Percentiles rank a stretch among this genome's conserved stretches.
phyloP scores from a whole-genome alignment of 2,113 vertebrate species.

The Poecile atricapillus region DNA sequence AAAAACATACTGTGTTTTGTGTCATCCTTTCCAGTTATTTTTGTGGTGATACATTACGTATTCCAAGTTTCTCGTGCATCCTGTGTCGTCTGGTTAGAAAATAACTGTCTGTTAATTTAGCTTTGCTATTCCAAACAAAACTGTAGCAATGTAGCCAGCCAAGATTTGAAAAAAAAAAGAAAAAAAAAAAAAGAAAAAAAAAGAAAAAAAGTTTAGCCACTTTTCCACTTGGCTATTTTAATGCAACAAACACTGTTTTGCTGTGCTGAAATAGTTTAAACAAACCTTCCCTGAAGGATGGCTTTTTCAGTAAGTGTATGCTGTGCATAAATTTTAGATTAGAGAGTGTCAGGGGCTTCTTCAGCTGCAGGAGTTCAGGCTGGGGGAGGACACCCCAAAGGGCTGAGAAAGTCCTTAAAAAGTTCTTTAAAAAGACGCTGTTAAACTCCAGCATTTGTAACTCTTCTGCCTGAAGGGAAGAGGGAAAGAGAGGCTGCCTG shows the following conservation, averaged over 20 bases:
- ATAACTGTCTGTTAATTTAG: constrained; percentile 20
- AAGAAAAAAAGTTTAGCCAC: not conserved
- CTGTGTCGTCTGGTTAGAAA: constrained; percentile 10
- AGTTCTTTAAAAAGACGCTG: not conserved
- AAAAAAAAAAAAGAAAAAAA: not conserved
- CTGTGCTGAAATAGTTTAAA: constrained; percentile 12
- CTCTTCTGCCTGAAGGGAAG: not conserved
- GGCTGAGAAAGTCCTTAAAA: not conserved
- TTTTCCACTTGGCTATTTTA: constrained; percentile 17
- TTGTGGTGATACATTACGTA: not conserved
- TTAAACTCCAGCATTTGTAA: not conserved
- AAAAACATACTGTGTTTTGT: not conserved
- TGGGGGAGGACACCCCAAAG: not conserved
- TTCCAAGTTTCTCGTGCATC: not conserved
- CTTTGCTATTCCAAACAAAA: constrained; percentile 24
- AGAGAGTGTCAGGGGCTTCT: not conserved
- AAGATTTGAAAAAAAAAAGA: not conserved
- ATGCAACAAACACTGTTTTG: not conserved
- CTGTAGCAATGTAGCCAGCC: not conserved
- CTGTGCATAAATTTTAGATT: constrained; percentile 18
- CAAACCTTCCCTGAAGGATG: constrained; percentile 11
- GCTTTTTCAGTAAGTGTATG: not conserved
- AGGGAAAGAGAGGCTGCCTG: not conserved
- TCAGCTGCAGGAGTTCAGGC: not conserved
- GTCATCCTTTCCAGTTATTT: constrained; percentile 49